These are phyloP conservation scores for Volucella zonaria DNA, from an alignment of 2,888 invertebrate genomes.

Conservation along the genomic window DNA sequence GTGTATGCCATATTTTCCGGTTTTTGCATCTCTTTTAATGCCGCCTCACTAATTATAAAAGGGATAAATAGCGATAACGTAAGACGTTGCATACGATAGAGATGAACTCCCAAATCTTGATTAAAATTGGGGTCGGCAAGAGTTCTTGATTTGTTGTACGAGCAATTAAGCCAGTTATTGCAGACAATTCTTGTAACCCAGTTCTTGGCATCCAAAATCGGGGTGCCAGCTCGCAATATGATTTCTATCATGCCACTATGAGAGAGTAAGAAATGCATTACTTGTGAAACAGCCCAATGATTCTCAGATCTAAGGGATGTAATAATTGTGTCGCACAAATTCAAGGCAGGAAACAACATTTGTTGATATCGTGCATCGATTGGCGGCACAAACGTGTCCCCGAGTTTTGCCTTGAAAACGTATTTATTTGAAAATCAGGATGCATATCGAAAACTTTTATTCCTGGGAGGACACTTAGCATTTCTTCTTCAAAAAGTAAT, in stretches of 20 bases:
- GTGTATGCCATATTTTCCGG: slow-evolving; percentile 76
- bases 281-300: slow-evolving; percentile 91
- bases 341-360: slow-evolving; percentile 91
- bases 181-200: slow-evolving; percentile 88
- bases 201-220: slow-evolving; percentile 86
- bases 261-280: slow-evolving; percentile 90
- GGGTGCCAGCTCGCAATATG: slow-evolving; percentile 88
- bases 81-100: slow-evolving; percentile 88
- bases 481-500: slow-evolving; percentile 85
- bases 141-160: slow-evolving; percentile 86
- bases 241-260: slow-evolving; percentile 92
- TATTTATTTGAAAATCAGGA: slow-evolving; percentile 85
- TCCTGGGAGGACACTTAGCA: slow-evolving; percentile 86
- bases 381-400: slow-evolving; percentile 84
- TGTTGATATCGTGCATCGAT: slow-evolving; percentile 90
- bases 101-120: slow-evolving; percentile 84
- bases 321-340: slow-evolving; percentile 91
- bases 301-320: slow-evolving; percentile 93
- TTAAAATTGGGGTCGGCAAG: slow-evolving; percentile 80
- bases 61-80: slow-evolving; percentile 90
- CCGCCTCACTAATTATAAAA: slow-evolving; percentile 84
- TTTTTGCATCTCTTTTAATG: slow-evolving; percentile 79
- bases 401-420: slow-evolving; percentile 76
- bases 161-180: slow-evolving; percentile 89
- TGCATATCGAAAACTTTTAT: slow-evolving; percentile 89